Base-by-base conservation (phyloP, 2,797 vertebrate genomes). In the Cossypha heuglini region DNA sequence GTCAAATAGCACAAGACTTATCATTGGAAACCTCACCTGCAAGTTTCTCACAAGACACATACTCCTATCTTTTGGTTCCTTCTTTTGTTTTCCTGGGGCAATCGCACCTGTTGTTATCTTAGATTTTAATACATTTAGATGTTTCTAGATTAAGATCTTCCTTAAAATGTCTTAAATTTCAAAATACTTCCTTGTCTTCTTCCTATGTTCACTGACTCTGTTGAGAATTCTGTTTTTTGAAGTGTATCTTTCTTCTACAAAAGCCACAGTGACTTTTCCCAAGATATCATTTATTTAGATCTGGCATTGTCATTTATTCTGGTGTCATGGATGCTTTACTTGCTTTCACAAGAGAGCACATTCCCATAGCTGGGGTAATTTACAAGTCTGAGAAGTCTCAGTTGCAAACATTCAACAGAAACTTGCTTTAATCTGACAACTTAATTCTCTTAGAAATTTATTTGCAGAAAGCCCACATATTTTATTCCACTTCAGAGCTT, bases 391-490 rank as follows among this genome's bases (percentile, higher is more conserved):
- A 94, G 58, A 91, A 86, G 42, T 54, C 59, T 61, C 54, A 73
- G 51, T 43, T 84, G 58, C 73, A 86, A 92, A 94, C 19, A 64
- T 61, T 78, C 80, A 84, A 86, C 35, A 71, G 37, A 84, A 95
- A 86, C 49, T 86, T 88, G 52, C 66, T 90, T 93, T 84, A 81
- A 94, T 91, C 62, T 84, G 86, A 92, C 93, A 95, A 91, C 21
- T 84, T 88, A 80, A 94, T 92, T 93, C 33, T 68, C 76, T 78
- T 67, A 92, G 45, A 84, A 84, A 74, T 86, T 93, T 33, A 91
- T 89, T 94, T 92, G 75, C 54, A 86, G 66, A 87, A 94, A 72
- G 24, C 11, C 24, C 26, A n/a, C 1, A 4, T 83, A 92, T n/a
- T 86, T 90, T 49, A 86, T 48, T 90, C 46, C 17, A 57, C 21